Conservation (phyloP, 2,113 vertebrate genomes). For the Pangasianodon gigas region DNA sequence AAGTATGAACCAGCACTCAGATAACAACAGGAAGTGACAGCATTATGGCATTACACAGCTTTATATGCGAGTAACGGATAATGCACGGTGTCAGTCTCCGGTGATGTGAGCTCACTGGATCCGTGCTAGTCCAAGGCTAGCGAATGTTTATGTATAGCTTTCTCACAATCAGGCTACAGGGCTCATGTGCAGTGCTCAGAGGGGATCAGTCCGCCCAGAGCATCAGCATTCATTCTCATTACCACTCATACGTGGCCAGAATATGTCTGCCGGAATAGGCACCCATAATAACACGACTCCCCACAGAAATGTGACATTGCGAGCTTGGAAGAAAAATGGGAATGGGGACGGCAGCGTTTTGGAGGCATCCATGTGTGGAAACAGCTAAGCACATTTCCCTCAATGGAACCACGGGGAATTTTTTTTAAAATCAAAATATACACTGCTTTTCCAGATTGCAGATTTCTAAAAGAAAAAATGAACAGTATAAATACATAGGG, state of each 20-base stretch:
- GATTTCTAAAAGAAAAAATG: too few species aligned
- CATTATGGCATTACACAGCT: not conserved
- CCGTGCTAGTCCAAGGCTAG: not conserved
- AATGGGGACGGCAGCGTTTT: conserved; percentile 48
- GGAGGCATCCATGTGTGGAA: conserved; percentile 71
- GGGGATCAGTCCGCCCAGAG: conserved; percentile 53
- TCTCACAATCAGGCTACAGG: not conserved
- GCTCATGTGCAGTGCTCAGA: conserved; percentile 40
- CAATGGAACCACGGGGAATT: conserved; percentile 69
- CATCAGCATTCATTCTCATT: conserved; percentile 74
- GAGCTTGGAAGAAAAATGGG: conserved; percentile 61
- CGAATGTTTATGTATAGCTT: conserved; percentile 14
- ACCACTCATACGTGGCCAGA: conserved; percentile 66
- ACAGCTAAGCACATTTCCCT: conserved; percentile 72
- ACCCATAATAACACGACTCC: conserved; percentile 60
- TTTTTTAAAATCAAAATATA: conserved; percentile 36
- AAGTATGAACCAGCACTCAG: not conserved
- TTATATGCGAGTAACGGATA: not conserved
- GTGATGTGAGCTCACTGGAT: not conserved
- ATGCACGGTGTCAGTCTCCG: not conserved
- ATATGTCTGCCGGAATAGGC: conserved; percentile 60
- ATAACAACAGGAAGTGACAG: not conserved
- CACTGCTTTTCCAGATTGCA: too few species aligned
- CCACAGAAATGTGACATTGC: conserved; percentile 68
- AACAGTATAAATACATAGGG: too few species aligned